Base-by-base conservation (phyloP, 2,113 vertebrate species). In the Chaetura pelagica region DNA sequence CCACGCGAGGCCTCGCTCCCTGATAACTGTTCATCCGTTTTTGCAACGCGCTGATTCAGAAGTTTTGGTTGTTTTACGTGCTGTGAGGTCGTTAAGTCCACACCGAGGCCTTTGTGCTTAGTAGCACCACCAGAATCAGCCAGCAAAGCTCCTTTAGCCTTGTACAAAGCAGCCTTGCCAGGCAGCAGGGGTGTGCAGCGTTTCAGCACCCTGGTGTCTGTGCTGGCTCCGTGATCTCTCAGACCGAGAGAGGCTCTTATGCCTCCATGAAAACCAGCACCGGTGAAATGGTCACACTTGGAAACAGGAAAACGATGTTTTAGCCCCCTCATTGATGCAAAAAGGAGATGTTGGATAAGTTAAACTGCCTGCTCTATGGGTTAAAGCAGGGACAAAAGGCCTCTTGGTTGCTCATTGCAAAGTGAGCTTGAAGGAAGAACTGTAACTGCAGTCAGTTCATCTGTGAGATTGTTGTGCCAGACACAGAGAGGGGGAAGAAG, bases 371-470 rank as follows among this genome's bases (percentile, higher is more conserved):
- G 38, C 10, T 38, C 10, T 29, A 5, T 30, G 8, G 46, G 35
- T 10, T 40, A 21, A 42, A 46, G 14, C 21, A 23, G 24, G 9
- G n/a, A 14, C 40, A 87, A 5, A 38, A 59, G 29, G 29, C 4
- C 4, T 9, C 14, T 68, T 0, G 0, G 0, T 4, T 13, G 27
- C 23, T 44, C 15, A 2, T 19, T 19, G 15, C 26, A 44, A 72
- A 63, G 22, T 7, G 17, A 7, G 19, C 64, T 59, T 75, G 54
- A 69, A 76, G 35, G 48, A 51, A 51, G 72, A 66, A 10, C n/a
- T 34, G 49, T 58, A 11, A 8, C 42, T 21, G 49, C 27, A 14
- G 40, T 21, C 52, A 19, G 29, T 12, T 20, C 13, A 29, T 15
- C 40, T 59, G n/a, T 1, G 20, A 42, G 29, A 29, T 16, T 20